phyloP scores from a whole-genome alignment of 2,888 invertebrate species.

The Empis stercorea region DNA sequence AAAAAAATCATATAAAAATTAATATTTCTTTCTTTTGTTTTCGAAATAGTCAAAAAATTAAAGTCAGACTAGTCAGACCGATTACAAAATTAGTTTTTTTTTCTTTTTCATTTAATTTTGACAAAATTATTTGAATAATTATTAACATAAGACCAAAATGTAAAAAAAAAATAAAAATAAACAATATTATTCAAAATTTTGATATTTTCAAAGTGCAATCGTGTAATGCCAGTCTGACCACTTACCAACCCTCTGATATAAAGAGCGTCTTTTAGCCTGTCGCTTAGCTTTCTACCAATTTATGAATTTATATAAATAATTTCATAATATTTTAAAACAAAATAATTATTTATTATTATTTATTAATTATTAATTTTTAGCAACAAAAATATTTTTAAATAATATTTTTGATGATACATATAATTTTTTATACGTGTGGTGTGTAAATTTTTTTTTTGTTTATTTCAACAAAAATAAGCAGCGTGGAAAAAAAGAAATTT shows the following conservation, averaged over 20 bases:
- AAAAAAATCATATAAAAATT: conserved; percentile 3
- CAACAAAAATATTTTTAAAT: not conserved
- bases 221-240: conserved; percentile 29
- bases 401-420: not conserved
- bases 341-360: too few relatives aligned
- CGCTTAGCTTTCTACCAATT: conserved; percentile 54
- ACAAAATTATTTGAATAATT: too few relatives aligned
- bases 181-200: not conserved
- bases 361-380: not conserved
- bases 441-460: conserved; percentile 3
- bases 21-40: conserved; percentile 4
- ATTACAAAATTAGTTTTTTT: not conserved
- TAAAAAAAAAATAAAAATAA: not conserved
- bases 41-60: conserved; percentile 7
- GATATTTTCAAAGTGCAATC: not conserved
- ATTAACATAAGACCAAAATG: too few relatives aligned
- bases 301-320: conserved; percentile 2
- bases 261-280: conserved; percentile 57
- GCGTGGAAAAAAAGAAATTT: conserved; percentile 12
- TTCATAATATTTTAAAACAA: too few relatives aligned
- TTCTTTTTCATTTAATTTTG: not conserved
- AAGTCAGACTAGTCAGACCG: conserved; percentile 20
- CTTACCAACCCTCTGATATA: conserved; percentile 70
- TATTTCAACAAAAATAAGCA: conserved; percentile 7
- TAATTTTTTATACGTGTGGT: not conserved